Base-by-base conservation (phyloP, 2,797 vertebrate species). In the Microctenopoma steveboyesi region DNA sequence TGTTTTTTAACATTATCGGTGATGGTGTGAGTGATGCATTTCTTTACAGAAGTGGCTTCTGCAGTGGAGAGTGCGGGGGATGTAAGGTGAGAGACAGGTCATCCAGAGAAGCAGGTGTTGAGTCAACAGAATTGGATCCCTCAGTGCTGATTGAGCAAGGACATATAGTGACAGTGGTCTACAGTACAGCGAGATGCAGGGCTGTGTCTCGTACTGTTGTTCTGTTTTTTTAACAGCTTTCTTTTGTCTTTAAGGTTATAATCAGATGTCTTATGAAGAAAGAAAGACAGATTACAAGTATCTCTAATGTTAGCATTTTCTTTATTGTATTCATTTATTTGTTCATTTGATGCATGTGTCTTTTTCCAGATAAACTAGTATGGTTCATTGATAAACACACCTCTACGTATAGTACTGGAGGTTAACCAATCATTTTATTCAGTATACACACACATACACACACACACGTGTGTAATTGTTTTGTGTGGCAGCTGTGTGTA, bases 111-210 rank as follows among this genome's bases (percentile, higher is more conserved):
- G 72, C 59, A 68, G 64, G 67, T 78, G 81, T 70, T 69, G 86
- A 88, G 82, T 85, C 65, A 71, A 80, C 85, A 88, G 61, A 87
- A 83, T 79, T 75, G 69, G 82, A 88, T 86, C 64, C 73, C 49
- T 54, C 54, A 39, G 72, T 68, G 74, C 84, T 79, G 84, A 84
- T 82, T 76, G 68, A 83, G 72, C 15, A 1, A 30, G 57, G 65
- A 46, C 43, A 51, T 55, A 22, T 27, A 72, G 56, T 14, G 22
- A 72, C 70, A 64, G 64, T 63, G 50, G 37, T 70, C 22, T 16
- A 48, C 46, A 68, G 51, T 3, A 22, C 54, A 25, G n/a, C 40
- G 51, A 43, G 22, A 49, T 46, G 25, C 50, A 25, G 39, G 39
- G 47, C 43, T 12, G 16, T 46, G 11, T 39, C 3, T 39, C 12